Evolutionary conservation across 2,888 invertebrate species (phyloP), one percentile per base, ranked within the genome.

Genomic region (Tetragonisca angustula): DNA sequence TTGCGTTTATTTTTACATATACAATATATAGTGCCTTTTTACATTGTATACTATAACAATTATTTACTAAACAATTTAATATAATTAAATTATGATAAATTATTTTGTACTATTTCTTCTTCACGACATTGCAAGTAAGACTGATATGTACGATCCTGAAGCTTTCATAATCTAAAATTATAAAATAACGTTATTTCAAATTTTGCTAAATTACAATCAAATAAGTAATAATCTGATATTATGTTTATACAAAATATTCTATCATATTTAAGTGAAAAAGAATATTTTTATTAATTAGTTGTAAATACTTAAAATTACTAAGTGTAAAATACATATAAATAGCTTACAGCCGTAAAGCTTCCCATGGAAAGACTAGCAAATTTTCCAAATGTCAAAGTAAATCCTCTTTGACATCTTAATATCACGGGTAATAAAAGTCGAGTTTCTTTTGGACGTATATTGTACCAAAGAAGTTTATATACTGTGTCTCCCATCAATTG

Each of bases 381-480:
- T 54, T 89, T 90, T 50, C 90, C 90, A 11, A 82, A 80, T 0
- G 89, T 87, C 11, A 89, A 80, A 15, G 83, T 74, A 36, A 89
- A 71, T 6, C 83, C 83, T 50, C 70, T 90, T 52, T 90, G 89
- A 6, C 85, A 86, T 64, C 83, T 82, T 27, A 84, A n/a, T 43
- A 88, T 86, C 17, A 89, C n/a, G 19, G 88, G 5, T 36, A 88
- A 70, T 17, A 90, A 21, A 24, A 81, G 62, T 36, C 79, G 83
- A 6, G 70, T 81, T 54, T 86, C 81, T 9, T 24, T 81, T 1
- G 87, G 79, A 13, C 80, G 32, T 36, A 74, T 70, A 4, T 87
- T 59, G 59, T 91, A 91, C 90, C 91, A 91, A 27, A 76, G n/a
- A 13, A 76, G 69, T 19, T 86, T 65, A 56, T 91, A 91, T 0